Percentiles rank a stretch among this genome's conserved stretches.
Conservation (phyloP, 1,140 invertebrate species). For the Brachionus sp. region DNA sequence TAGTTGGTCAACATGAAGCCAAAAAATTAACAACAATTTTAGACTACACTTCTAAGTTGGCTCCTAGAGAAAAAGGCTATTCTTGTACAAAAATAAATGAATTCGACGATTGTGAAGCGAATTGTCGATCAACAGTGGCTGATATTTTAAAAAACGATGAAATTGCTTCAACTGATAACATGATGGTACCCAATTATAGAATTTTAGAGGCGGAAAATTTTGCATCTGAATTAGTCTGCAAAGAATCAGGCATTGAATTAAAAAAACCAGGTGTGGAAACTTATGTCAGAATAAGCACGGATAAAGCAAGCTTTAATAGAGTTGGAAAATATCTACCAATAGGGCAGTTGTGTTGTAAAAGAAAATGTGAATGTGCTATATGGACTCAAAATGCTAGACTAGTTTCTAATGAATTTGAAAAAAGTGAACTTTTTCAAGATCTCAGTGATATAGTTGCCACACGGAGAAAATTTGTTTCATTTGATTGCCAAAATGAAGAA, state of each 20-base stretch:
- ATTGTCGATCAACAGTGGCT: background rate
- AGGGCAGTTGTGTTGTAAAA: conserved; percentile 1
- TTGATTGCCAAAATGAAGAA: background rate
- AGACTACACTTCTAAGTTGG: background rate
- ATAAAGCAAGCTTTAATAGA: background rate
- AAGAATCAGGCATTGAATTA: background rate
- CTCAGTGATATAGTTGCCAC: background rate
- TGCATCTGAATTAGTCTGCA: background rate
- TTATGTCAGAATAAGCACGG: background rate
- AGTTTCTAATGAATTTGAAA: background rate
- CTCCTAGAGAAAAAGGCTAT: background rate
- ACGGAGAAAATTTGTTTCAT: background rate
- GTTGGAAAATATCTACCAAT: background rate
- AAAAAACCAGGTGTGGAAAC: background rate
- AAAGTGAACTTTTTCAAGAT: background rate
- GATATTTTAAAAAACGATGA: background rate
- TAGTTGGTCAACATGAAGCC: background rate
- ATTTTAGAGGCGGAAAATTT: background rate
- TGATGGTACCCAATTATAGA: background rate
- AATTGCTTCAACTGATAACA: background rate
- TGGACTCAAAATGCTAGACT: background rate
- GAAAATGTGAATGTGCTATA: conserved; percentile 12
- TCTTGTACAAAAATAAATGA: background rate
- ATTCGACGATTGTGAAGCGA: background rate
- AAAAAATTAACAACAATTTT: background rate